A percentile compares a stretch with the other conserved stretches of the same genome.
These are phyloP conservation scores for Aphelinus certus DNA, from an alignment of 1,140 invertebrate genomes.

Conservation along the genomic window DNA sequence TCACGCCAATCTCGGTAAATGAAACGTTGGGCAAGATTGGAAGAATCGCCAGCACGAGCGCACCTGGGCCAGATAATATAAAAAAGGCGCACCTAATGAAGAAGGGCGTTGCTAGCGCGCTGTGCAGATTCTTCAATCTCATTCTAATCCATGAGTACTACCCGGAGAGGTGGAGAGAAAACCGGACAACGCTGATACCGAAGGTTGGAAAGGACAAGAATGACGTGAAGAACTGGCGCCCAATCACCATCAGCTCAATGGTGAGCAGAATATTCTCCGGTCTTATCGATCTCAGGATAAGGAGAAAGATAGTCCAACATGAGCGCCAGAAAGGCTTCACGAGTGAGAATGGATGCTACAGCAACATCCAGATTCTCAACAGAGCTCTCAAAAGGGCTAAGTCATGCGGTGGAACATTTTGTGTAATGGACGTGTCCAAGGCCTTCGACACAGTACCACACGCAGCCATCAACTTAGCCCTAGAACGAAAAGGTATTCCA, in stretches of 20 bases:
- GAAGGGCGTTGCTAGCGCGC: not conserved
- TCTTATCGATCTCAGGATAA: constrained; percentile 43
- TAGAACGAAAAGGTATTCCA: constrained; percentile 29
- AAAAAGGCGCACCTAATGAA: constrained; percentile 22
- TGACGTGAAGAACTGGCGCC: not conserved
- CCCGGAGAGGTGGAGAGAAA: constrained; percentile 43
- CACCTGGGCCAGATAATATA: constrained; percentile 36
- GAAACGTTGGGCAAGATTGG: constrained; percentile 18
- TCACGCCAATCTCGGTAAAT: constrained; percentile 7
- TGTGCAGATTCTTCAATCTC: constrained; percentile 31
- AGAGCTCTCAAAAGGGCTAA: constrained; percentile 28
- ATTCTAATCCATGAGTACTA: constrained; percentile 26
- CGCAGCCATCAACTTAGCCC: constrained; percentile 22
- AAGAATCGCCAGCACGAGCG: constrained; percentile 16
- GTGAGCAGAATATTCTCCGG: constrained; percentile 42
- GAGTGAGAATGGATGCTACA: constrained; percentile 39
- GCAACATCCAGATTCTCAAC: constrained; percentile 40
- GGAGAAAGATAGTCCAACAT: constrained; percentile 12
- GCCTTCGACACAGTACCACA: constrained; percentile 1
- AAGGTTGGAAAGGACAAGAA: constrained; percentile 42
- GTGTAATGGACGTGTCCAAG: constrained; percentile 27
- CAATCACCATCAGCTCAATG: not conserved
- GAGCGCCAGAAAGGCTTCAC: constrained; percentile 48
- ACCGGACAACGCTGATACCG: constrained; percentile 48
- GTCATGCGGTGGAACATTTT: constrained; percentile 14